Evolutionary conservation across 2,797 vertebrate species (phyloP).

Genomic region (Parambassis ranga): DNA sequence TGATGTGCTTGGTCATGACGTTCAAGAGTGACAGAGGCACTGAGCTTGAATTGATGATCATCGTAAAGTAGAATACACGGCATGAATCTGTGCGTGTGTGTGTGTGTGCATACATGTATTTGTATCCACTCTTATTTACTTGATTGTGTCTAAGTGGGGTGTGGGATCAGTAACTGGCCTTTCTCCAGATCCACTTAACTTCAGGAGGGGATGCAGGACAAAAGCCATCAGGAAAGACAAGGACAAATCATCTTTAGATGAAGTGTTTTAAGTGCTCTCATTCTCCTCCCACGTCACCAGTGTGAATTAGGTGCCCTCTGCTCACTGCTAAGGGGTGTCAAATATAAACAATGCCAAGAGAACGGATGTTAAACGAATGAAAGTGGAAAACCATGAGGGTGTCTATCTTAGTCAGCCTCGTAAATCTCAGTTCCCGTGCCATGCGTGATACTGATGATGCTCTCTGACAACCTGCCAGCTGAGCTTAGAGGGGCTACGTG

Average conservation of each 20-base stretch:
- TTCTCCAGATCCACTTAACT: constrained; percentile 78
- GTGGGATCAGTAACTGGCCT: constrained; percentile 70
- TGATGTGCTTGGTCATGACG: constrained; percentile 17
- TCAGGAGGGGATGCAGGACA: constrained; percentile 71
- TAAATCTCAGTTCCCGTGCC: constrained; percentile 65
- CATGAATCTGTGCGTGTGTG: neutral
- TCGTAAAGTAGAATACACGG: neutral
- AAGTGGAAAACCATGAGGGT: constrained; percentile 79
- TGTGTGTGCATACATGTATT: constrained; percentile 19
- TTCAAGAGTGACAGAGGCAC: constrained; percentile 6
- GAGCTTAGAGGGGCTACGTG: constrained; percentile 33
- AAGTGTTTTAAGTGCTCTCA: constrained; percentile 80
- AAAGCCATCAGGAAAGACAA: constrained; percentile 78
- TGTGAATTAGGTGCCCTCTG: constrained; percentile 77
- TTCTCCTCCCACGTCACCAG: constrained; percentile 67
- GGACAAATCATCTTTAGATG: constrained; percentile 83
- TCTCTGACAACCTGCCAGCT: constrained; percentile 61
- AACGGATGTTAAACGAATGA: constrained; percentile 71
- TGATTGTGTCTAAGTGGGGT: constrained; percentile 74
- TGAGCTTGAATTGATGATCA: constrained; percentile 2
- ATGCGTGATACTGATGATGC: constrained; percentile 39
- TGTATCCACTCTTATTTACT: constrained; percentile 60
- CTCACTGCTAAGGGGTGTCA: constrained; percentile 52
- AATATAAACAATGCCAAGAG: constrained; percentile 73
- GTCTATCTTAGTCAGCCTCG: constrained; percentile 69